Percentiles rank a stretch among this genome's conserved stretches.
Conservation (phyloP, 2,797 vertebrate genomes). For the Silurus aristotelis region DNA sequence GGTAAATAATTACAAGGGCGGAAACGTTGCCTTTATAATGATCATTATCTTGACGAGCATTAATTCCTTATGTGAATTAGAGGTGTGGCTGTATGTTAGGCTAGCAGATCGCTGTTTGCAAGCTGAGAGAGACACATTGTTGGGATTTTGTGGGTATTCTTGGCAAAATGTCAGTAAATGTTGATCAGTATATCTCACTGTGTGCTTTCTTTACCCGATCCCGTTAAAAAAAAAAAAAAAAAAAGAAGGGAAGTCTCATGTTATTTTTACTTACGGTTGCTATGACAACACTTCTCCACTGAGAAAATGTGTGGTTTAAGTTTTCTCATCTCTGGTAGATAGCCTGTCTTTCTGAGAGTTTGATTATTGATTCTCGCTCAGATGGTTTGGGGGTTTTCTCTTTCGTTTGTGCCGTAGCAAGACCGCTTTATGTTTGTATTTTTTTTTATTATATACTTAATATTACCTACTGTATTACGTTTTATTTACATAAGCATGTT, state of each 20-base stretch:
- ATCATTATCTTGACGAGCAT: constrained; percentile 78
- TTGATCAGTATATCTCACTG: constrained; percentile 75
- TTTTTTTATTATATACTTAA: not conserved
- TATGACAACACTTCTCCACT: constrained; percentile 72
- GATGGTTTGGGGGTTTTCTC: constrained; percentile 15
- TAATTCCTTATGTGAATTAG: constrained; percentile 70
- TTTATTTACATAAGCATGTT: not conserved
- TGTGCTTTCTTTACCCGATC: constrained; percentile 69
- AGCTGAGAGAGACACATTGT: not conserved
- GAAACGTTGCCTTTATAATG: constrained; percentile 75
- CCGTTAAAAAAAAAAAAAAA: constrained; percentile 72
- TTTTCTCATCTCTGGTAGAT: constrained; percentile 51
- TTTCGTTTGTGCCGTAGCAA: not conserved
- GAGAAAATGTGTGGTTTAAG: constrained; percentile 54
- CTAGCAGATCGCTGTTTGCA: constrained; percentile 47
- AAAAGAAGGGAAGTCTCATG: constrained; percentile 75
- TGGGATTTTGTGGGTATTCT: not conserved
- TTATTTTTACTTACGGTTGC: constrained; percentile 83
- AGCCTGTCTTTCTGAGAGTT: constrained; percentile 35
- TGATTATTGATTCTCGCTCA: constrained; percentile 37
- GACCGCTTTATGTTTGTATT: not conserved
- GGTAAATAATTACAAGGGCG: constrained; percentile 78
- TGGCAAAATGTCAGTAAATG: constrained; percentile 37
- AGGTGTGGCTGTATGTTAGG: constrained; percentile 61
- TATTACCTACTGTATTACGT: no score